Evolutionary conservation across 2,888 invertebrate genomes (phyloP).

Genomic region (Agrochola lychnidis): DNA sequence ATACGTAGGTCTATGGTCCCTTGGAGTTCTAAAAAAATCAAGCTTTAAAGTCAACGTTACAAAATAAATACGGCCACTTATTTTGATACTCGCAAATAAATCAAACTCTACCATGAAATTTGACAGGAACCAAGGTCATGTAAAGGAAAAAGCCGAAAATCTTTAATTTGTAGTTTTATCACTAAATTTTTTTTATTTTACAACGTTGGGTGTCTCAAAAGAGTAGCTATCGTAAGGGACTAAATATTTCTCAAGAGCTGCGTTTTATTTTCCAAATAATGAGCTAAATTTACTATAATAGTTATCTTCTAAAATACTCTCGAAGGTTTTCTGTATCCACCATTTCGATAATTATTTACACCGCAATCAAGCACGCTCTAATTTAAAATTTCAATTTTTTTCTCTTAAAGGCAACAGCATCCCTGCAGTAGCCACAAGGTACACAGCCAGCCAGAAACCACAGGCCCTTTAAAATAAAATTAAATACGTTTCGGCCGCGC

Average conservation of each 20-base stretch:
- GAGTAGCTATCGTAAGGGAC: not conserved
- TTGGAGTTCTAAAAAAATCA: too few species aligned
- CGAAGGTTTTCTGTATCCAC: not conserved
- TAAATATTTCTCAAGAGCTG: not conserved
- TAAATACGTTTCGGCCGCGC: conserved; percentile 54
- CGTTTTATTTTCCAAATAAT: not conserved
- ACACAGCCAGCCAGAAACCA: conserved; percentile 21
- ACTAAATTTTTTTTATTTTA: too few species aligned
- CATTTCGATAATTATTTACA: not conserved
- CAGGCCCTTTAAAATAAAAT: conserved; percentile 61
- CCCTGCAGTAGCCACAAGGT: conserved; percentile 5
- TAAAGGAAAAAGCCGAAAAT: too few species aligned
- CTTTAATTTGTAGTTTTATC: too few species aligned
- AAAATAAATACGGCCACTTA: too few species aligned
- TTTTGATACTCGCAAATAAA: too few species aligned
- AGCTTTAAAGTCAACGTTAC: too few species aligned
- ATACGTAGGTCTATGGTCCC: too few species aligned
- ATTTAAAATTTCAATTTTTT: not conserved
- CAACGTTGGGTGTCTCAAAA: too few species aligned
- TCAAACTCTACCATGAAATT: too few species aligned
- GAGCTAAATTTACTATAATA: not conserved
- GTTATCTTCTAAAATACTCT: not conserved
- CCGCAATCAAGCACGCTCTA: not conserved
- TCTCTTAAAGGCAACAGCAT: not conserved
- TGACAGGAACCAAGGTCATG: too few species aligned